Evolutionary conservation across 2,797 vertebrate genomes (phyloP).

Genomic region (Xenopus petersii): DNA sequence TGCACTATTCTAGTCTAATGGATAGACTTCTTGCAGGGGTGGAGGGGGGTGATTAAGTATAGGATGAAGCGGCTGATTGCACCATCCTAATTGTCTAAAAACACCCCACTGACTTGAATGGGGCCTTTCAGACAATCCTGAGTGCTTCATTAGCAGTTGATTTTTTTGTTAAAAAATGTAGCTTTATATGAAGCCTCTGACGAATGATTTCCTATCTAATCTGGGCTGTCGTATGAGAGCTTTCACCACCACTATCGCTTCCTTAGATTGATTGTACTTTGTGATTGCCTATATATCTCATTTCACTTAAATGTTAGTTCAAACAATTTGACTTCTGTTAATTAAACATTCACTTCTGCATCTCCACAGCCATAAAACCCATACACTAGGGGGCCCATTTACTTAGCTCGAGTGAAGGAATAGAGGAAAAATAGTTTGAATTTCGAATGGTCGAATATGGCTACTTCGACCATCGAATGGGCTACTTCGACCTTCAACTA

Average conservation of each 20-base stretch:
- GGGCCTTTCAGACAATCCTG: slow-evolving; percentile 12
- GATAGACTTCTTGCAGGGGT: slow-evolving; percentile 25
- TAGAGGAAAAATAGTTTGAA: no score
- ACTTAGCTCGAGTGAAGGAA: no score
- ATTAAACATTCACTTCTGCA: slow-evolving; percentile 45
- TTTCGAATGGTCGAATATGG: no score
- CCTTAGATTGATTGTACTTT: slow-evolving; percentile 34
- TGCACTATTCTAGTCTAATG: slow-evolving; percentile 18
- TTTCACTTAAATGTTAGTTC: slow-evolving; percentile 25
- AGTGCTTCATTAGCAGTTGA: slow-evolving; percentile 48
- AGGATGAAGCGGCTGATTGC: slow-evolving; percentile 35
- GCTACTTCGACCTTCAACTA: no score
- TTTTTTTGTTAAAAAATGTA: slow-evolving; percentile 28
- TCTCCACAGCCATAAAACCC: slow-evolving; percentile 22
- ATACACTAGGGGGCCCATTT: neutral
- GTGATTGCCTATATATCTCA: slow-evolving; percentile 4
- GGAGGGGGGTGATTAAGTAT: slow-evolving; percentile 24
- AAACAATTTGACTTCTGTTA: slow-evolving; percentile 24
- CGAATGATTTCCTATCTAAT: neutral
- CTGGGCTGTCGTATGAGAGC: slow-evolving; percentile 9
- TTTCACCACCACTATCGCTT: neutral
- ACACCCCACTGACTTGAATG: slow-evolving; percentile 37
- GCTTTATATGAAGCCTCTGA: neutral
- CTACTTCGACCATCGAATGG: no score
- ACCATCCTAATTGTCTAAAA: slow-evolving; percentile 36